Percentiles rank a stretch among this genome's conserved stretches.
These are phyloP conservation scores for Parus major DNA, from an alignment of 2,113 vertebrate species.

Conservation along the genomic window DNA sequence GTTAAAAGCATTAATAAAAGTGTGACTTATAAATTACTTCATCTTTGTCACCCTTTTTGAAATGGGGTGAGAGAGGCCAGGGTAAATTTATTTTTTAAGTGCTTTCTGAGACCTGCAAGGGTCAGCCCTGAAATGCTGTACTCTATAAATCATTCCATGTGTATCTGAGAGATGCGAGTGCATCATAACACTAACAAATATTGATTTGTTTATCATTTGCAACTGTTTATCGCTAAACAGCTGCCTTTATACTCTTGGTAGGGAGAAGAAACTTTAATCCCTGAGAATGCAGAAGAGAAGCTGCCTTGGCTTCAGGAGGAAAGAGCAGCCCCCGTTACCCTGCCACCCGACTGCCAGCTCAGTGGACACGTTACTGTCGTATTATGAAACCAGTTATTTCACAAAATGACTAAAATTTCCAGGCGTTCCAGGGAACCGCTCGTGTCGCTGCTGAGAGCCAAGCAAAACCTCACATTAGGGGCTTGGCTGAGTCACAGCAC, in stretches of 20 bases:
- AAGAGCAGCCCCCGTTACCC: background rate
- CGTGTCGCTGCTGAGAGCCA: background rate
- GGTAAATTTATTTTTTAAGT: conserved; percentile 90
- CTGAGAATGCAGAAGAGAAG: background rate
- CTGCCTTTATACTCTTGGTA: background rate
- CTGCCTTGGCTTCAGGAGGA: background rate
- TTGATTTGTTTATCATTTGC: conserved; percentile 82
- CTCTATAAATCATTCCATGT: conserved; percentile 82
- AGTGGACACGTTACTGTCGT: background rate
- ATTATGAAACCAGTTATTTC: conserved; percentile 44
- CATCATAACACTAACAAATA: conserved; percentile 81
- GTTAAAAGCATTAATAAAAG: conserved; percentile 90
- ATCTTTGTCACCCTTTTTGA: conserved; percentile 87
- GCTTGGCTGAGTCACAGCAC: background rate
- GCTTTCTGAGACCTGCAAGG: conserved; percentile 83
- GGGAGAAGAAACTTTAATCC: conserved; percentile 32
- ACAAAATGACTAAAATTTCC: conserved; percentile 33
- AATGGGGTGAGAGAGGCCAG: conserved; percentile 86
- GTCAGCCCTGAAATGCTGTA: conserved; percentile 83
- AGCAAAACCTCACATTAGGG: background rate
- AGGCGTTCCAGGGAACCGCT: background rate
- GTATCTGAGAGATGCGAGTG: conserved; percentile 75
- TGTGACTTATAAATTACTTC: conserved; percentile 89
- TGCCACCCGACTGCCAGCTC: background rate
- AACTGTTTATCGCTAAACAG: conserved; percentile 67